Conservation (phyloP, 2,888 invertebrate genomes). For the Chymomyza procnemis region DNA sequence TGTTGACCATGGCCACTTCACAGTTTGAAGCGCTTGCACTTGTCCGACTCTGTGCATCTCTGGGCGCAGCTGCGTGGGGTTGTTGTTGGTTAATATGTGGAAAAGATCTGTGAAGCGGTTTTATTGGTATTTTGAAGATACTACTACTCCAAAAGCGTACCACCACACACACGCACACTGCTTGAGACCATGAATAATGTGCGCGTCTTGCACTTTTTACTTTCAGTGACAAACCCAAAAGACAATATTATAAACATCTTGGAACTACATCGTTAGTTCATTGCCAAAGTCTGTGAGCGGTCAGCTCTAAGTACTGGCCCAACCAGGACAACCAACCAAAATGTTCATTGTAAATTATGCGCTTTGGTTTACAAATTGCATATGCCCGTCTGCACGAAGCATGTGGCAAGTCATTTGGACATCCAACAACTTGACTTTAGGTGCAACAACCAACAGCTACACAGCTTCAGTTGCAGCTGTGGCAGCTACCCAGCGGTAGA, state of each 20-base stretch:
- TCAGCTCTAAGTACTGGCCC: slow-evolving; percentile 43
- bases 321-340: slow-evolving; percentile 19
- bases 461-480: not conserved
- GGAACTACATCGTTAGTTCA: not conserved
- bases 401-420: slow-evolving; percentile 54
- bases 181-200: not conserved
- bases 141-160: not conserved
- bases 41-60: too few relatives aligned
- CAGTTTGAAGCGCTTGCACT: slow-evolving; percentile 4
- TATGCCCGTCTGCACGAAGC: slow-evolving; percentile 55
- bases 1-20: slow-evolving; percentile 22
- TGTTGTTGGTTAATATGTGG: too few relatives aligned
- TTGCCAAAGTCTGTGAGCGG: slow-evolving; percentile 36
- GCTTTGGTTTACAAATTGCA: slow-evolving; percentile 71
- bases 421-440: slow-evolving; percentile 32
- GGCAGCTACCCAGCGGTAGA: not conserved
- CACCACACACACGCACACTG: too few relatives aligned
- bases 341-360: slow-evolving; percentile 68
- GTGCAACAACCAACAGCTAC: not conserved
- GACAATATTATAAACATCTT: not conserved
- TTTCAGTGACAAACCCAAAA: not conserved
- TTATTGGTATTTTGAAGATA: too few relatives aligned
- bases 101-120: too few relatives aligned
- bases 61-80: not conserved
- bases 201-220: not conserved